These are phyloP conservation scores for Mechanitis mazaeus DNA, from an alignment of 2,888 invertebrate genomes.

Conservation along the genomic window DNA sequence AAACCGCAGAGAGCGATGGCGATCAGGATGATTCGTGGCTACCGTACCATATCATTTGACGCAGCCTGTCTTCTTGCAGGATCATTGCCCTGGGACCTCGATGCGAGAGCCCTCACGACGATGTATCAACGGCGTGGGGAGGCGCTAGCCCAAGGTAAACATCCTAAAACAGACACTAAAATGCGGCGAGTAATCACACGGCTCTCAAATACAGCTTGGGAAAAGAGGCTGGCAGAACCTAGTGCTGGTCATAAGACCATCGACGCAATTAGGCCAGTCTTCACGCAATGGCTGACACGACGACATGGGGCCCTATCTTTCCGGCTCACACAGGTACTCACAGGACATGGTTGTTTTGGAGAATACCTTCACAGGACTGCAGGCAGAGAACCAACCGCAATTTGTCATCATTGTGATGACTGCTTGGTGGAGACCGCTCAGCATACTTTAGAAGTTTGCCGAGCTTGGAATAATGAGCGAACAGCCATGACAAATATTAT, in stretches of 20 bases:
- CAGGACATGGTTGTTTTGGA: not conserved
- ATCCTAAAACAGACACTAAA: not conserved
- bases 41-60: not conserved
- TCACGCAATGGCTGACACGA: not conserved
- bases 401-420: too few species aligned
- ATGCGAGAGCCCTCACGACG: not conserved
- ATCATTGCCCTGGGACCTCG: not conserved
- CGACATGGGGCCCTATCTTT: not conserved
- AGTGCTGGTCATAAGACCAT: not conserved
- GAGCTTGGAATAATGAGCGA: too few species aligned
- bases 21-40: constrained; percentile 13
- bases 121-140: not conserved
- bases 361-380: too few species aligned
- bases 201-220: not conserved
- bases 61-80: not conserved
- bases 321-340: not conserved
- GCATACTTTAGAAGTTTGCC: too few species aligned
- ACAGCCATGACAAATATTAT: too few species aligned
- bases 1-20: constrained; percentile 4
- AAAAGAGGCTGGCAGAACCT: not conserved
- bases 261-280: not conserved
- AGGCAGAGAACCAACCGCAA: too few species aligned
- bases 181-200: not conserved
- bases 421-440: too few species aligned
- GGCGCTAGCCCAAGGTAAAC: not conserved